Evolutionary conservation across 2,113 vertebrate genomes (phyloP), one percentile per base, ranked within the genome.

Genomic region (Serilophus lunatus): DNA sequence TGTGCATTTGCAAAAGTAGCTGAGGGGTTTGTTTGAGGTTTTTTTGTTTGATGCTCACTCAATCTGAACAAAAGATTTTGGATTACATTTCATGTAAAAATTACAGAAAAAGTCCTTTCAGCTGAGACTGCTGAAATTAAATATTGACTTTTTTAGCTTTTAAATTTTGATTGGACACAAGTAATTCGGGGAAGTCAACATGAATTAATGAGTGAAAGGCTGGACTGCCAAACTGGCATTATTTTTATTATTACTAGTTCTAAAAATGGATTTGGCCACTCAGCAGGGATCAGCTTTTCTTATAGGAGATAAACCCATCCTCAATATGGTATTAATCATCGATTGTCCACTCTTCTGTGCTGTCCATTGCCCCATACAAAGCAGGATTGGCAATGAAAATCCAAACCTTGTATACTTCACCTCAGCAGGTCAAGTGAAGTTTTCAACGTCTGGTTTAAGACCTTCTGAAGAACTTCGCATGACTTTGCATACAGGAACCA

Each of bases 71-170:
- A 82, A 82, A 91, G 47, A 63, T n/a, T 91, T 89, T 69, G 79
- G 79, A 82, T 95, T 88, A 77, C 54, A 66, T 66, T 86, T 94
- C 82, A 93, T 50, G 54, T 77, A 88, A 88, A 94, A 93, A 71
- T 63, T 54, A 64, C 35, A 93, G 82, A 57, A 95, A 91, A 94
- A 78, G 60, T 92, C 71, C 54, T 83, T 95, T 94, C 82, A 93
- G 56, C 86, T 74, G 82, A 93, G 76, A 86, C 86, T 59, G 68
- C 47, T 88, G 82, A 94, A 96, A 96, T 95, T 90, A 96, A 96
- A 93, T 95, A 95, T 93, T 95, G 92, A 88, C 35, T 4, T 94
- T 68, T 90, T 85, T 51, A 47, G 92, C 82, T 96, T 96, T 96
- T 88, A 74, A 54, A 94, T 94, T 94, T 94, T 94, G 86, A 92